Base-by-base conservation (phyloP, 2,113 vertebrate genomes). In the Phrynosoma blainvillii region DNA sequence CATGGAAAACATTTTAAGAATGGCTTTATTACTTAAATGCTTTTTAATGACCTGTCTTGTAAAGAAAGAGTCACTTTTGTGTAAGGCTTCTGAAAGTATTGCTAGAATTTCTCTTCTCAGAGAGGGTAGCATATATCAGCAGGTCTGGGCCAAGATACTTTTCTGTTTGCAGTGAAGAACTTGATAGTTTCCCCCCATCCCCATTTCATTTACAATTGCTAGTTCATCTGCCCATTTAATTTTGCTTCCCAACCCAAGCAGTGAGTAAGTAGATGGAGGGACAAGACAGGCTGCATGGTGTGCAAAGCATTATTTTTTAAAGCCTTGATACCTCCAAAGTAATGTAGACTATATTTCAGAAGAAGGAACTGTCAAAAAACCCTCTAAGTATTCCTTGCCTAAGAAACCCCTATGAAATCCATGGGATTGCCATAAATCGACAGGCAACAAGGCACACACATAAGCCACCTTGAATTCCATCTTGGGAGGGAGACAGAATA, bases 21-120 rank as follows among this genome's bases (percentile, higher is more conserved):
- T 89, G 23, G 59, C 89, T 95, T 89, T 23, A 42, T 54, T 93
- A 88, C 27, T 79, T 11, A 54, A 54, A 65, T 79, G 30, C 30
- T 81, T 81, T 81, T 62, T 81, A 81, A 65, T 81, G 47, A 14
- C 13, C 27, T 81, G 21, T 36, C 54, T 21, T 81, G 20, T 62
- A 62, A 32, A 56, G 18, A 2, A 32, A 23, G 1, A 27, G 52
- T 79, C 30, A 65, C 30, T 59, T 32, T 80, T 23, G 54, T 80
- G 23, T 81, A 21, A 32, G 56, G 36, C n/a, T 79, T 79, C 47
- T 79, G 11, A 81, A 81, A 23, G 18, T 65, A 21, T 36, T 65
- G 30, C 16, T 62, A 21, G 62, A 62, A 6, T 32, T 62, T 23
- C 36, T 23, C 54, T 30, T 62, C n/a, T 62, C 18, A 62, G 7